Evolutionary conservation across 2,888 invertebrate species (phyloP), one percentile per base, ranked within the genome.

Genomic region (Glyphotaelius pellucidus): DNA sequence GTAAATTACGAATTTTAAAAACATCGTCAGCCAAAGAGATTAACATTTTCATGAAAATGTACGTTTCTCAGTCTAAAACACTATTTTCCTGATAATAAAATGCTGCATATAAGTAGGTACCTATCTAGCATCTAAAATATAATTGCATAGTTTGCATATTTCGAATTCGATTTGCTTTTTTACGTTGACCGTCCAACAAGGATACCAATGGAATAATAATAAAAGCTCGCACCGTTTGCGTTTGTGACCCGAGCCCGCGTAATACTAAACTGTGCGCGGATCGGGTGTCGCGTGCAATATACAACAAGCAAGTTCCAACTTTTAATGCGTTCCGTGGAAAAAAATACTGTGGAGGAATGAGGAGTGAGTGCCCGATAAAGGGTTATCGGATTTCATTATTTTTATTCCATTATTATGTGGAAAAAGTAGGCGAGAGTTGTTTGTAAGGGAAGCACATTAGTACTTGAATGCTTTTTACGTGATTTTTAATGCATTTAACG

Each of bases 261-360:
- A 86, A 86, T 42, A 35, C 86, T 86, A 86, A 83, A 83, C 83
- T 83, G 32, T n/a, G n/a, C 38, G n/a, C 86, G 86, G 25, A 86
- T 86, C 86, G 47, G 42, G 42, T 86, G 86, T 86, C 86, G 38
- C 86, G n/a, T 86, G 86, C 86, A 86, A 42, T 86, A 86, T 42
- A 86, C 67, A 52, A 19, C 52, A 67, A 67, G 86, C 42, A 35
- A 35, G 42, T 42, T 86, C 86, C 30, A 86, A 25, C 30, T 35
- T 86, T 38, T 42, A 86, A 86, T 86, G 86, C 86, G 86, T 86
- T 86, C 42, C 86, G 25, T 86, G 35, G 38, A 38, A 67, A 67
- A 67, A 67, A 67, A 25, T 38, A 67, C 25, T 67, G 67, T 67
- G 25, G 9, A 67, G 67, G 25, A 67, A 67, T 67, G 67, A 67